phyloP scores from a whole-genome alignment of 2,113 vertebrate species.

The Cairina moschata region DNA sequence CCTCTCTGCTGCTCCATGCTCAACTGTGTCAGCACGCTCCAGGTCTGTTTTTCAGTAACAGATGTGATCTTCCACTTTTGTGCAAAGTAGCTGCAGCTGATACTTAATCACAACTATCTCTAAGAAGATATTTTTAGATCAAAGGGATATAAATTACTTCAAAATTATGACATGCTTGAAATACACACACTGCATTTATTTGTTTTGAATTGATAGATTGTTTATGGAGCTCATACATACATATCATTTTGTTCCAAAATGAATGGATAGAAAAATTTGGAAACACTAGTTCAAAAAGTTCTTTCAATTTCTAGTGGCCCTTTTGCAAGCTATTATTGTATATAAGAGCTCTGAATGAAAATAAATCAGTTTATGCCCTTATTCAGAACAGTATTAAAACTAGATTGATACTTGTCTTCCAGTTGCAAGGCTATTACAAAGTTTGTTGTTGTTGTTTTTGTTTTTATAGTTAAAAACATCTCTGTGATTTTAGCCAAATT shows the following conservation, averaged over 20 bases:
- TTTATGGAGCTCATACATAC: slow-evolving; percentile 39
- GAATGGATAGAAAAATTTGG: slow-evolving; percentile 58
- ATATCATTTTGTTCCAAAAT: slow-evolving; percentile 47
- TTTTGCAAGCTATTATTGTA: slow-evolving; percentile 24
- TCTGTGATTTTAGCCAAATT: neutral
- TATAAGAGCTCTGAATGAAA: neutral
- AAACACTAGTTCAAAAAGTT: slow-evolving; percentile 38
- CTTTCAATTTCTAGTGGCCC: slow-evolving; percentile 8
- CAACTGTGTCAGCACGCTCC: neutral
- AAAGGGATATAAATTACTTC: slow-evolving; percentile 29
- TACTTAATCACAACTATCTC: slow-evolving; percentile 38
- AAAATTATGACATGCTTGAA: neutral
- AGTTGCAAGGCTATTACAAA: neutral
- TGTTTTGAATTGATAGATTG: slow-evolving; percentile 50
- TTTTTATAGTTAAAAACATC: neutral
- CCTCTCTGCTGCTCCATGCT: neutral
- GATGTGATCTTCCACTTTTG: slow-evolving; percentile 11
- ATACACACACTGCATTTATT: slow-evolving; percentile 28
- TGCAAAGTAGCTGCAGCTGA: slow-evolving; percentile 53
- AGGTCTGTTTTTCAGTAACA: neutral
- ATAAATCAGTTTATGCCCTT: neutral
- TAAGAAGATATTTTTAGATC: slow-evolving; percentile 46
- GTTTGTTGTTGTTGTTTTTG: neutral
- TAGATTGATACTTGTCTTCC: slow-evolving; percentile 7
- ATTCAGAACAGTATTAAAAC: neutral